Evolutionary conservation across 1,140 invertebrate genomes (phyloP).

Genomic region (Diabrotica virgifera): DNA sequence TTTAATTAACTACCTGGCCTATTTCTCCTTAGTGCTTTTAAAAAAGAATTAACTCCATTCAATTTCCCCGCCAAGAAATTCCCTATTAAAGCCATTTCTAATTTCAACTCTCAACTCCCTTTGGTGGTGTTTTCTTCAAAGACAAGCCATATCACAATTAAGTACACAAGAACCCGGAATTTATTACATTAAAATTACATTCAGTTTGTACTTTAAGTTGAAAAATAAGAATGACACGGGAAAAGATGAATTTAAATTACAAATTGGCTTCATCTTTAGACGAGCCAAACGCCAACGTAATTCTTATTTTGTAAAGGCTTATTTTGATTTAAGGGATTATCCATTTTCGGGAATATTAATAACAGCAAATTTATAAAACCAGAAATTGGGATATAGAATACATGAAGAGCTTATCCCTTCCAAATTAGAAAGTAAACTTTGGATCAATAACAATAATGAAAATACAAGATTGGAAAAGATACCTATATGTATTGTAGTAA

Average conservation of each 20-base stretch:
- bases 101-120: background rate
- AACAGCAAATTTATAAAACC: no score
- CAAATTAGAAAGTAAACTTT: no score
- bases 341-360: no score
- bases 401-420: no score
- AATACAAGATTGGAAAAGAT: no score
- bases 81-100: background rate
- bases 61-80: background rate
- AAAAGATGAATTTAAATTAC: background rate
- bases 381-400: no score
- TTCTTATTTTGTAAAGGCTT: no score
- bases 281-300: no score
- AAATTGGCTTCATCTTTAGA: background rate
- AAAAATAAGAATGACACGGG: background rate
- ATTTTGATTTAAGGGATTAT: no score
- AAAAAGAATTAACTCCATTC: background rate
- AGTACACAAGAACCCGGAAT: slow-evolving; percentile 1
- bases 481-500: no score
- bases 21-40: background rate
- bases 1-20: background rate
- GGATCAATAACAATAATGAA: no score
- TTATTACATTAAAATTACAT: slow-evolving; percentile 3
- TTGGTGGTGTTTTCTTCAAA: background rate
- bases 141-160: background rate
- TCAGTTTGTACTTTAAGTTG: background rate